Evolutionary conservation across 1,140 invertebrate genomes (phyloP), one percentile per base, ranked within the genome.

Genomic region (Cyclargus thomasi): DNA sequence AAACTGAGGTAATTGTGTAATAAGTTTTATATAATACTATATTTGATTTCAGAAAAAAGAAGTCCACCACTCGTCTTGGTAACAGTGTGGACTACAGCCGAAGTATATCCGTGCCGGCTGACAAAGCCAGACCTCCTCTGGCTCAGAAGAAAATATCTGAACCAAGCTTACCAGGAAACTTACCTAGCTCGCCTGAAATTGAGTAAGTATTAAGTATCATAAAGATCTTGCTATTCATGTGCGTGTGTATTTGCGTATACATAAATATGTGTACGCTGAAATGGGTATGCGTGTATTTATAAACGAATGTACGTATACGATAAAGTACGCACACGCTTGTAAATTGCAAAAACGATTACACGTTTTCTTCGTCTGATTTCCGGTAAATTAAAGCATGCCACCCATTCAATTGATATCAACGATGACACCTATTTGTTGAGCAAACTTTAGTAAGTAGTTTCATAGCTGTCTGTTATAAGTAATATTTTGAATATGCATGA

Each of bases 51-150:
- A 95, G 94, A 67, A 95, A 95, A 77, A 95, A 95, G 83, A 95
- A 94, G 78, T 91, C 79, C 3, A 77, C 88, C 2, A 91, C 87
- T 47, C 90, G 94, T 66, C 79, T 94, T 16, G 92, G 93, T 4
- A 88, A 90, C 35, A 92, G 78, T 62, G 93, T 95, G 23, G 96
- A 97, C 74, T 96, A 96, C 75, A 95, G 93, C 78, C 91, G 96
- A 57, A 97, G 96, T 82, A 95, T 97, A 70, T 97, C 96, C 0
- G 95, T 97, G 29, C 96, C 96, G 0, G 95, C 94, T 0, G 96
- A 97, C 73, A 87, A 88, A 69, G 80, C 74, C 0, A 72, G 83
- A 14, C 74, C 80, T 0, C 29, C 69, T 1, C 77, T 78, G 6
- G 67, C 85, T 0, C 87, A 88, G 39, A 90, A 90, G 77, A 90